Conservation (phyloP, 2,888 invertebrate species). For the Megaustenia siamemsis region DNA sequence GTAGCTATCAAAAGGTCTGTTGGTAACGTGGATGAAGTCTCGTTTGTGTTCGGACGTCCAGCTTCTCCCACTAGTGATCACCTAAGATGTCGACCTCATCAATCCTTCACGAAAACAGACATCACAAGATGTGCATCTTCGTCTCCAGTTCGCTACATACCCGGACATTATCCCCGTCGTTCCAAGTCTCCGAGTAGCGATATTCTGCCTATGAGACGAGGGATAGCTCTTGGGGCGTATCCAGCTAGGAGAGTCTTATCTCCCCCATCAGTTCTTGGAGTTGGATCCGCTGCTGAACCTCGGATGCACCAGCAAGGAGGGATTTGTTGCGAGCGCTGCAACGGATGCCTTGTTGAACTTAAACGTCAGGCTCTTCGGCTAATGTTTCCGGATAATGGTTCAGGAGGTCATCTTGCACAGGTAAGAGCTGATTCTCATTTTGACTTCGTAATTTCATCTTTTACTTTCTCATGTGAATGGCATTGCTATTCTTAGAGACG, state of each 20-base stretch:
- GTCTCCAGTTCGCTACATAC: slow-evolving; percentile 46
- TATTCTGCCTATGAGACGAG: slow-evolving; percentile 48
- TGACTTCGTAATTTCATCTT: not conserved
- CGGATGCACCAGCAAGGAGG: slow-evolving; percentile 60
- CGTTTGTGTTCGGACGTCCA: slow-evolving; percentile 72
- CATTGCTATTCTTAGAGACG: no score
- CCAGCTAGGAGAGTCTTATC: slow-evolving; percentile 45
- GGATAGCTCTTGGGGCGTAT: slow-evolving; percentile 31
- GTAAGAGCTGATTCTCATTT: slow-evolving; percentile 25
- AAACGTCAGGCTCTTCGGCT: slow-evolving; percentile 72
- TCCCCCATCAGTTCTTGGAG: slow-evolving; percentile 45
- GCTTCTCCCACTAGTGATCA: slow-evolving; percentile 60
- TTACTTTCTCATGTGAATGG: no score
- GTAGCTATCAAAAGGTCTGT: slow-evolving; percentile 54
- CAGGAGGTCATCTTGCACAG: slow-evolving; percentile 53
- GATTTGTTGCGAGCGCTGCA: slow-evolving; percentile 73
- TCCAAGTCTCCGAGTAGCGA: slow-evolving; percentile 53
- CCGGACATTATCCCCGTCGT: slow-evolving; percentile 53
- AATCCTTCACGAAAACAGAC: slow-evolving; percentile 54
- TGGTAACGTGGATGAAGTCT: slow-evolving; percentile 64
- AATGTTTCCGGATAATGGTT: slow-evolving; percentile 67
- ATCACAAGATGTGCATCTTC: slow-evolving; percentile 52
- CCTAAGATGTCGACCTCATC: slow-evolving; percentile 67
- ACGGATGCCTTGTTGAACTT: slow-evolving; percentile 71
- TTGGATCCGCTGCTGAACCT: slow-evolving; percentile 45